These are phyloP conservation scores for Heloderma charlesbogerti DNA, from an alignment of 2,113 vertebrate genomes.

Conservation along the genomic window DNA sequence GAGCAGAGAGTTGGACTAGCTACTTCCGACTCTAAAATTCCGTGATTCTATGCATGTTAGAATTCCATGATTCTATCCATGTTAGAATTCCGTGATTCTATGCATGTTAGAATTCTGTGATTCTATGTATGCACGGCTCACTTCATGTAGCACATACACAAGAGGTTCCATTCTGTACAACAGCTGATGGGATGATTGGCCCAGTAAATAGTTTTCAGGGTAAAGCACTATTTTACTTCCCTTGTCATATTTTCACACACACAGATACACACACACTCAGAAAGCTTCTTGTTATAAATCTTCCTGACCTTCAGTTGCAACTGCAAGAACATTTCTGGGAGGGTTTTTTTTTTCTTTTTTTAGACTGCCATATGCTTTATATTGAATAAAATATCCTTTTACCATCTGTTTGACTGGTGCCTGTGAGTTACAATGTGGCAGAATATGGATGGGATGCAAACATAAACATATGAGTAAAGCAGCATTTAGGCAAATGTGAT, in stretches of 20 bases:
- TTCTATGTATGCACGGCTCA: too few relatives aligned
- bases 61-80: too few relatives aligned
- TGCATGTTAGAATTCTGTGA: too few relatives aligned
- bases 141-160: too few relatives aligned
- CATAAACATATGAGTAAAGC: not conserved
- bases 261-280: not conserved
- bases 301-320: not conserved
- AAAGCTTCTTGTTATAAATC: not conserved
- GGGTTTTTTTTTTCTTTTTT: not conserved
- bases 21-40: too few relatives aligned
- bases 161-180: too few relatives aligned
- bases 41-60: too few relatives aligned
- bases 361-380: not conserved
- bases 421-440: not conserved
- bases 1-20: too few relatives aligned
- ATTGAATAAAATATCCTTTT: not conserved
- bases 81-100: too few relatives aligned
- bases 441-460: not conserved
- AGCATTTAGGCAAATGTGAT: not conserved
- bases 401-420: slow-evolving; percentile 14
- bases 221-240: too few relatives aligned
- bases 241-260: not conserved
- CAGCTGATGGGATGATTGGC: not conserved
- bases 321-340: not conserved
- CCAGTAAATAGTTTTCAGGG: not conserved